Conservation (phyloP, 2,113 vertebrate genomes). For the Crotophaga sulcirostris region DNA sequence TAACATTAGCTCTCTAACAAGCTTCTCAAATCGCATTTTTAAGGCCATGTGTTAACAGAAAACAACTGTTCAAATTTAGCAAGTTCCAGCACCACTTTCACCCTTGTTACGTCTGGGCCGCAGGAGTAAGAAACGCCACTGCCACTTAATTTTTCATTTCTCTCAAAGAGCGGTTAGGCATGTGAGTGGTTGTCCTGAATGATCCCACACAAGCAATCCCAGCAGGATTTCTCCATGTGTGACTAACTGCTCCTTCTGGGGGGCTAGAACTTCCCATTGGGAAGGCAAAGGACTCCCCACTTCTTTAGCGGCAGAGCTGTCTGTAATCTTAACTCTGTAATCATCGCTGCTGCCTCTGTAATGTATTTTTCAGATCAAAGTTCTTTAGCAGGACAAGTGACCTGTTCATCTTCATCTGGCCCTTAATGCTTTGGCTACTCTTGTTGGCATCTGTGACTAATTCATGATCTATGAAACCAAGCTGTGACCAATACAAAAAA, state of each 20-base stretch:
- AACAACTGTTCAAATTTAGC: constrained; percentile 52
- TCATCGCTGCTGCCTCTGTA: neutral
- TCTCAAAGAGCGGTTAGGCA: neutral
- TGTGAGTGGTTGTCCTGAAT: neutral
- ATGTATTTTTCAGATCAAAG: constrained; percentile 68
- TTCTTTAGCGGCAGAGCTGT: neutral
- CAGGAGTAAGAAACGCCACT: neutral
- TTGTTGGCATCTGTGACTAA: constrained; percentile 76
- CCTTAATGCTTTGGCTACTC: constrained; percentile 60
- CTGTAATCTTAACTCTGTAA: neutral
- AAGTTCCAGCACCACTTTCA: constrained; percentile 32
- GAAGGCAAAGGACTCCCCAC: neutral
- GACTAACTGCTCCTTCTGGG: neutral
- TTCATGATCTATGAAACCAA: constrained; percentile 56
- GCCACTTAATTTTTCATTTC: neutral
- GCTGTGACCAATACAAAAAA: constrained; percentile 73
- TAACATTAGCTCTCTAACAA: constrained; percentile 22
- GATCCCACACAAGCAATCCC: neutral
- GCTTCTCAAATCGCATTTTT: constrained; percentile 26
- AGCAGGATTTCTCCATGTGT: neutral
- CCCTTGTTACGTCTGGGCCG: neutral
- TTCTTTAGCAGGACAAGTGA: constrained; percentile 60
- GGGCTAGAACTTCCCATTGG: neutral
- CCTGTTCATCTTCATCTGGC: constrained; percentile 53
- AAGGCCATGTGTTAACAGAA: constrained; percentile 40